Evolutionary conservation across 2,888 invertebrate genomes (phyloP), one percentile per base, ranked within the genome.

Genomic region (Tanaodytes sp.): DNA sequence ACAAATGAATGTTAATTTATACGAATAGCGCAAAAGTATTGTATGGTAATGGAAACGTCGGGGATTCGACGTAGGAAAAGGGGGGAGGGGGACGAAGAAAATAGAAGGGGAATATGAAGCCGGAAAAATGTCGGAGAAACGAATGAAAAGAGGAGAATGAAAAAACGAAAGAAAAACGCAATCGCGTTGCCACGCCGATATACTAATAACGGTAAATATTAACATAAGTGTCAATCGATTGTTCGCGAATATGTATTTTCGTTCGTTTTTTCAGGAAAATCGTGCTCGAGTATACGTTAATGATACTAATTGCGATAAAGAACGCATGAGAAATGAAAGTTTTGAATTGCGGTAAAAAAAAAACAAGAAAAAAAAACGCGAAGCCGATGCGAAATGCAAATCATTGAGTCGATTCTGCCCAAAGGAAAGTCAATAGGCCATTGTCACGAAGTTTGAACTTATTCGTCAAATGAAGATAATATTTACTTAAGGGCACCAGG

Each of bases 1-100:
- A 51, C 58, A 65, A 58, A 65, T 58, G 52, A 65, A 59, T 66
- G 59, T 66, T 66, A 66, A 66, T 66, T 58, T 59, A 65, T 58
- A 65, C 52, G 51, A 52, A 65, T 58, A 51, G 52, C 52, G 39
- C 51, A 36, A 59, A 65, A 65, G 46, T 58, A 59, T 65, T 65
- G 65, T 58, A 65, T 52, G 58, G 39, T 66, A 66, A 66, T 66
- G 27, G 33, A 23, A 23, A 23, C 23, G 8, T 8, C 23, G 23
- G 23, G 8, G 23, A 23, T 23, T 23, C 23, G 23, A 23, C 8
- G 8, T 23, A 43, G 11, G 23, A 55, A n/a, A 18, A 15, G n/a
- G 14, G 20, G 33, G 15, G 6, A n/a, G 2, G 5, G 4, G 11
- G 16, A 1, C 8, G 12, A 57, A 19, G n/a, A 45, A 33, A 51